A percentile compares a stretch with the other conserved stretches of the same genome.
Conservation (phyloP, 64 coral and sea anemone species). For the Acropora tenuis region DNA sequence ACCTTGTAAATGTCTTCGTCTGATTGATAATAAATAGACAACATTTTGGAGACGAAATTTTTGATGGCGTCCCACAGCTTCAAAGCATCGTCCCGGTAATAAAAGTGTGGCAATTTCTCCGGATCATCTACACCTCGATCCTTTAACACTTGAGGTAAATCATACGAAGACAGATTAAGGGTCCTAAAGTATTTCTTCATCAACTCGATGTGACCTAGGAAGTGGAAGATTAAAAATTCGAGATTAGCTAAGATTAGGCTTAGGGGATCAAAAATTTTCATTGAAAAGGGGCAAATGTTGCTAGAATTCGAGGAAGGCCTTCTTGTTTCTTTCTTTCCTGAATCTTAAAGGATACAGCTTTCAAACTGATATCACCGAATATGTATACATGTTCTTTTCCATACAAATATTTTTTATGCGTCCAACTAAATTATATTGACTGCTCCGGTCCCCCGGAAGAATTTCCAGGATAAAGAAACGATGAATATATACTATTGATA, state of each 20-base stretch:
- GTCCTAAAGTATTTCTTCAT: slow-evolving; percentile 84
- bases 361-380: no score
- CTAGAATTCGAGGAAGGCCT: no score
- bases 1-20: slow-evolving; percentile 62
- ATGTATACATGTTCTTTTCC: no score
- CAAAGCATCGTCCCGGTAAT: slow-evolving; percentile 91
- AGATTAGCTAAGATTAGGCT: neutral
- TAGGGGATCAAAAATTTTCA: no score
- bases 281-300: no score
- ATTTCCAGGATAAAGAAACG: no score
- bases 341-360: no score
- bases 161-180: slow-evolving; percentile 69
- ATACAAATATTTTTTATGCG: no score
- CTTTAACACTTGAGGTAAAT: slow-evolving; percentile 68
- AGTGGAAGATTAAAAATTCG: neutral
- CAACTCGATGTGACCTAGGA: slow-evolving; percentile 69
- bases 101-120: slow-evolving; percentile 74
- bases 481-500: no score
- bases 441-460: no score
- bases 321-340: no score
- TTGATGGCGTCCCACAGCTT: slow-evolving; percentile 70
- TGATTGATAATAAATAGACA: slow-evolving; percentile 56
- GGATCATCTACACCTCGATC: slow-evolving; percentile 71
- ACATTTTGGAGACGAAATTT: slow-evolving; percentile 49
- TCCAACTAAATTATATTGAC: no score